phyloP scores from a whole-genome alignment of 1,140 invertebrate genomes.

The Andrena cerasifolii region DNA sequence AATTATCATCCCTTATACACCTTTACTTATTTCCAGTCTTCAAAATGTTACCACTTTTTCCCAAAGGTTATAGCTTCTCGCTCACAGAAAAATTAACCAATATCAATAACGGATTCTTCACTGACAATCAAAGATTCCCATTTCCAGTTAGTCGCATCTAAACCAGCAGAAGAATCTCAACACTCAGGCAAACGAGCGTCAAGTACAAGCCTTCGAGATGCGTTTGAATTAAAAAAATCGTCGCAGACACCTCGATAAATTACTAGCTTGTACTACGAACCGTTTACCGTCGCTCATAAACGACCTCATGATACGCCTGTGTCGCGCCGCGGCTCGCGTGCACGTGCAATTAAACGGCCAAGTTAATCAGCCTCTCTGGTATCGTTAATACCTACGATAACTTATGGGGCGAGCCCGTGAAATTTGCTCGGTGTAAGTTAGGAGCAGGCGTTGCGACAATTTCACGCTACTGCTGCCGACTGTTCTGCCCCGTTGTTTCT shows the following conservation, averaged over 20 bases:
- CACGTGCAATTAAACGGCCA: slow-evolving; percentile 28
- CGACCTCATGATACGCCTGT: not conserved
- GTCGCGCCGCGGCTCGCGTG: not conserved
- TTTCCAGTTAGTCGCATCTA: no score
- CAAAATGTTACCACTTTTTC: no score
- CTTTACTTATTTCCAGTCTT: no score
- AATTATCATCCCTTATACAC: no score
- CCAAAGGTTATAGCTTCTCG: no score
- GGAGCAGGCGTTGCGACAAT: not conserved
- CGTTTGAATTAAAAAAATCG: not conserved
- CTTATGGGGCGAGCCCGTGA: not conserved
- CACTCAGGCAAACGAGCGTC: no score
- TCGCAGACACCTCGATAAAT: not conserved
- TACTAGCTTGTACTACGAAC: not conserved
- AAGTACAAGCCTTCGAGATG: not conserved
- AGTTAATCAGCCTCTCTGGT: slow-evolving; percentile 8
- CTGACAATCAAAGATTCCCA: no score
- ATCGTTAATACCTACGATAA: slow-evolving; percentile 9
- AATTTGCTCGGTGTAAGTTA: slow-evolving; percentile 28
- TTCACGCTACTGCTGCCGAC: not conserved
- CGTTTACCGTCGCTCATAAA: slow-evolving; percentile 17
- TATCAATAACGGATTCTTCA: no score
- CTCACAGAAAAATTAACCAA: no score
- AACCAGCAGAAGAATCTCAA: no score
- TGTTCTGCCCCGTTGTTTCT: not conserved